Base-by-base conservation (phyloP, 2,888 invertebrate genomes). In the Himalopsyche anomala region DNA sequence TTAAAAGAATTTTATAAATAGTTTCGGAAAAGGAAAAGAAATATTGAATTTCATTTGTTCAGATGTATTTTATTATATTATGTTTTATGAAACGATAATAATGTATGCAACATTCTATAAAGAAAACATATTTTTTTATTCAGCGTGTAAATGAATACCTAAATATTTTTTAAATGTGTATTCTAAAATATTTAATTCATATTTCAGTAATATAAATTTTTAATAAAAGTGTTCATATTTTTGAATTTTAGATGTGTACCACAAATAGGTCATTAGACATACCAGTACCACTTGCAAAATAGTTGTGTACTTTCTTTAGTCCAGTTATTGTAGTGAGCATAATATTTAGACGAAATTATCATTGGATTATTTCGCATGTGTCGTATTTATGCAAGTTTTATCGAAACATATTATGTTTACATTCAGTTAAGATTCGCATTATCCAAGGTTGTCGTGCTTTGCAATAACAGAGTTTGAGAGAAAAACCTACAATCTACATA, bases 401-500 rank as follows among this genome's bases (percentile, higher is more conserved):
- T 87, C 80, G 74, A 82, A 83, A 81, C 19, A 79, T 56, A 45
- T 84, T 81, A 81, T 81, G 85, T 87, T 85, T 83, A 85, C 85
- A 83, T 85, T 85, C 85, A 87, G 83, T 85, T 86, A 84, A 86
- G 82, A 51, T 86, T 84, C 80, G 79, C 55, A 84, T 80, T 83
- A 84, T 80, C 85, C 86, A 86, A 87, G 86, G 86, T 86, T 86
- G 87, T 86, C 86, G 83, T 85, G 83, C 85, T 84, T 87, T 85
- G 84, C 84, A 84, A 86, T 84, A 84, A 84, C 56, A 84, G 80
- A 82, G 74, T 87, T 83, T 83, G 83, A 82, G 86, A 85, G 84
- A 85, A 93, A 93, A 93, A 92, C 93, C 92, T 92, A 92, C 92
- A 92, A 92, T 93, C 93, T 92, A 92, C 93, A 93, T 93, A 93